A percentile compares a stretch with the other conserved stretches of the same genome.
Conservation (phyloP, 2,113 vertebrate species). For the Pagrus major region DNA sequence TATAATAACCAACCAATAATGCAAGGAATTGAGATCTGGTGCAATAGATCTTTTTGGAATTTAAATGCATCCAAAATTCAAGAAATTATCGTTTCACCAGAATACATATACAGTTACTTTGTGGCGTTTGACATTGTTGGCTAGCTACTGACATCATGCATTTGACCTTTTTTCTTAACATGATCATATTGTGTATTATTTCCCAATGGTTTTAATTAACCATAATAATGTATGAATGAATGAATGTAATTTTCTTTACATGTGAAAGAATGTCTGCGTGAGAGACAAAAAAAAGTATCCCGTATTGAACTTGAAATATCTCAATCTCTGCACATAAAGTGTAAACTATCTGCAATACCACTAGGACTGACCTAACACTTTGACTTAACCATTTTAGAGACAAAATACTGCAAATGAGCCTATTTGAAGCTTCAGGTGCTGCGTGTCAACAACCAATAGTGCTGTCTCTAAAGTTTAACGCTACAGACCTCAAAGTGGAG, state of each 20-base stretch:
- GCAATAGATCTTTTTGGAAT: neutral
- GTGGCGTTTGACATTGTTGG: neutral
- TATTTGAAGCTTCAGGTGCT: slow-evolving; percentile 12
- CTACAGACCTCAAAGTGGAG: slow-evolving; percentile 18
- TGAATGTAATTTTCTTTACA: too few species aligned
- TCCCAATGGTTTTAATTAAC: too few species aligned
- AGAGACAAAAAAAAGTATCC: neutral
- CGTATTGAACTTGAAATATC: slow-evolving; percentile 3
- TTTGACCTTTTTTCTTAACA: neutral
- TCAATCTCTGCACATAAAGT: slow-evolving; percentile 15
- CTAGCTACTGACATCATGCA: neutral
- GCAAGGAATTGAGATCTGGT: too few species aligned
- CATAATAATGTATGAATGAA: too few species aligned
- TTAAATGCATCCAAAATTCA: neutral
- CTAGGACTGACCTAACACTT: slow-evolving; percentile 10
- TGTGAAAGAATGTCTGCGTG: neutral
- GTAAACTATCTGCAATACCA: slow-evolving; percentile 4
- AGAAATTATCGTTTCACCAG: neutral
- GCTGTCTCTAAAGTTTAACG: slow-evolving; percentile 6
- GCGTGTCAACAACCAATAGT: slow-evolving; percentile 13
- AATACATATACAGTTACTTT: neutral
- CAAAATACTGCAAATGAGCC: slow-evolving; percentile 30
- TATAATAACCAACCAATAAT: neutral
- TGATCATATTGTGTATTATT: neutral
- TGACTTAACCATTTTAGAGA: slow-evolving; percentile 38